Evolutionary conservation across 2,888 invertebrate species (phyloP).

Genomic region (Coenonympha glycerion): DNA sequence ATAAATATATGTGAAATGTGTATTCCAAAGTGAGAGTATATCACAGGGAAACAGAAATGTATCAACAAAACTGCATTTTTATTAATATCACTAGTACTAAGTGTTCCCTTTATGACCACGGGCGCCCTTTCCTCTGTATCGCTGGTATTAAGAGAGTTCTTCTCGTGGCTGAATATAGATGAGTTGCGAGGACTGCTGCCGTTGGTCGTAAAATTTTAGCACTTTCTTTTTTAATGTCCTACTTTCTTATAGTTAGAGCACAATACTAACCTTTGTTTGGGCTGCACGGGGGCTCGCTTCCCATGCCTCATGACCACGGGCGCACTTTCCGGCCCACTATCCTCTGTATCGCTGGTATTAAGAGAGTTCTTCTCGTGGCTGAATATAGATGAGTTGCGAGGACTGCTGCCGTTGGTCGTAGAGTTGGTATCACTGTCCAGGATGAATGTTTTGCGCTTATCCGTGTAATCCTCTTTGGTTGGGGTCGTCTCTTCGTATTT

Average conservation of each 20-base stretch:
- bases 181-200: no score
- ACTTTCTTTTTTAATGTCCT: no score
- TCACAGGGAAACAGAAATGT: no score
- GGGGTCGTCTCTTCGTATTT: constrained; percentile 64
- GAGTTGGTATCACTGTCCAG: constrained; percentile 68
- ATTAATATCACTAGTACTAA: no score
- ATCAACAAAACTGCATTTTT: no score
- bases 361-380: constrained; percentile 58
- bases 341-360: constrained; percentile 62
- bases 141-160: not conserved
- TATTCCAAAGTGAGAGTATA: no score
- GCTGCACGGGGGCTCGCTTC: constrained; percentile 42
- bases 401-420: constrained; percentile 68
- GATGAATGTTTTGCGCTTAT: constrained; percentile 67
- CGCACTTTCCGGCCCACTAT: constrained; percentile 64
- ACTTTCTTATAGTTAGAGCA: no score
- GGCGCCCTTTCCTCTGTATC: not conserved
- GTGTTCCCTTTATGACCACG: not conserved
- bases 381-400: constrained; percentile 65
- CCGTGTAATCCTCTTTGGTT: constrained; percentile 46
- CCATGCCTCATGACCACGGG: constrained; percentile 56
- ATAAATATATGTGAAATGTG: no score
- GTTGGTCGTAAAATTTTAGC: no score
- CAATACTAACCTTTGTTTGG: constrained; percentile 55
- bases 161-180: not conserved